Percentiles rank a stretch among this genome's conserved stretches.
phyloP scores from a whole-genome alignment of 2,113 vertebrate genomes.

The Antechinus stuartii region DNA sequence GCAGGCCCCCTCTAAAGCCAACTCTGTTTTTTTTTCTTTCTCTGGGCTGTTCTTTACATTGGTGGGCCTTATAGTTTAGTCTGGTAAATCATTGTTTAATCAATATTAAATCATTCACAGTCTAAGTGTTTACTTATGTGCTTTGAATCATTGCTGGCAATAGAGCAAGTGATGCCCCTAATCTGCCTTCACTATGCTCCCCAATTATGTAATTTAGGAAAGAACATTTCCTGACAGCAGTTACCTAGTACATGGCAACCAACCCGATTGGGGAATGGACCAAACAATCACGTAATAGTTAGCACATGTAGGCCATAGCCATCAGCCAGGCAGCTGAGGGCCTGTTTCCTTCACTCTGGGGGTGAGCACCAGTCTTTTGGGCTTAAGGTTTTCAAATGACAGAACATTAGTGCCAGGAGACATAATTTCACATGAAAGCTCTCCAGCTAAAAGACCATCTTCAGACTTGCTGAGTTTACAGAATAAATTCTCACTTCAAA shows the following conservation, averaged over 20 bases:
- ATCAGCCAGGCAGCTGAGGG: slow-evolving; percentile 63
- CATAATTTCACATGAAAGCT: slow-evolving; percentile 65
- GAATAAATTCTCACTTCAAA: slow-evolving; percentile 70
- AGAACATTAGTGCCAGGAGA: slow-evolving; percentile 75
- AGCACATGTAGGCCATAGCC: slow-evolving; percentile 83
- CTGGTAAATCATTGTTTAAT: slow-evolving; percentile 81
- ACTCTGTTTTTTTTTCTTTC: slow-evolving; percentile 73
- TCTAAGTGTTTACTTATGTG: slow-evolving; percentile 86
- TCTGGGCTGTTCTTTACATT: slow-evolving; percentile 62
- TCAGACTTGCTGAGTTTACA: slow-evolving; percentile 67
- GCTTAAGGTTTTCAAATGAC: slow-evolving; percentile 77
- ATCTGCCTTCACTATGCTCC: slow-evolving; percentile 81
- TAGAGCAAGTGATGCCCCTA: slow-evolving; percentile 81
- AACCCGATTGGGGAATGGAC: slow-evolving; percentile 74
- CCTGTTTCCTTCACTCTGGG: slow-evolving; percentile 41
- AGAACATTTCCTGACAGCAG: slow-evolving; percentile 86
- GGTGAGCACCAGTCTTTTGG: slow-evolving; percentile 71
- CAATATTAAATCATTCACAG: slow-evolving; percentile 79
- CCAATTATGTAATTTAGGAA: slow-evolving; percentile 85
- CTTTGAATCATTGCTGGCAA: slow-evolving; percentile 79
- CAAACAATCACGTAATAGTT: slow-evolving; percentile 85
- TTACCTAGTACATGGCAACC: slow-evolving; percentile 80
- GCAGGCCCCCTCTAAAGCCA: slow-evolving; percentile 61
- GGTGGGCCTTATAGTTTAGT: slow-evolving; percentile 69
- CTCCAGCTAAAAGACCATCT: slow-evolving; percentile 61